These are phyloP conservation scores for Tangachromis dhanisi DNA, from an alignment of 2,113 vertebrate genomes.

Conservation along the genomic window DNA sequence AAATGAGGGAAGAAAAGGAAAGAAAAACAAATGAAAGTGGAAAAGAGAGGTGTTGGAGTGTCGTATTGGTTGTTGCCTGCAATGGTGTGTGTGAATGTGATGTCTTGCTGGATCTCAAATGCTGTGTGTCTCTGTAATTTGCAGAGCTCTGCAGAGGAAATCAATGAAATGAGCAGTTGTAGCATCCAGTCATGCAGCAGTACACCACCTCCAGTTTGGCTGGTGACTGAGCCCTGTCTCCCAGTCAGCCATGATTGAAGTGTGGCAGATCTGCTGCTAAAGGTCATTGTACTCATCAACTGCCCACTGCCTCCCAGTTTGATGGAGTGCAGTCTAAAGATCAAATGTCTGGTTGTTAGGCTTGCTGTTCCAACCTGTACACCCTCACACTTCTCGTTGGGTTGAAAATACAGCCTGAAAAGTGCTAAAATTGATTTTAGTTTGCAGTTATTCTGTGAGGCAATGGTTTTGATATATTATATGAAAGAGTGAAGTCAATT, in stretches of 20 bases:
- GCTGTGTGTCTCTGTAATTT: not conserved
- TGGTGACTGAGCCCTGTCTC: slow-evolving; percentile 21
- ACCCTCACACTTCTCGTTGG: not conserved
- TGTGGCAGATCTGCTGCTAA: slow-evolving; percentile 39
- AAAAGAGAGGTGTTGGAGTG: not conserved
- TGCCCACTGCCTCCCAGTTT: slow-evolving; percentile 40
- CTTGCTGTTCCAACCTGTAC: not conserved
- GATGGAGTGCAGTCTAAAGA: slow-evolving; percentile 53
- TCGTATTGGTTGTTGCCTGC: not conserved
- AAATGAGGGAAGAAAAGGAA: not conserved
- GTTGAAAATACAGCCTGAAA: not conserved
- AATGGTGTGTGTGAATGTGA: not conserved
- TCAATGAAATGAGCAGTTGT: slow-evolving; percentile 29
- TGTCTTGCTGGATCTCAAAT: not conserved
- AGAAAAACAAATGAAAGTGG: not conserved
- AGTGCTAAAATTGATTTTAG: not conserved
- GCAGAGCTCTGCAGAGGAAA: not conserved
- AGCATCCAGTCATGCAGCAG: slow-evolving; percentile 19
- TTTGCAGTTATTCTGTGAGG: not conserved
- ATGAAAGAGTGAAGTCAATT: not conserved
- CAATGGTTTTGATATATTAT: not conserved
- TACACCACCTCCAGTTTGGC: slow-evolving; percentile 16
- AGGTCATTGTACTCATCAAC: slow-evolving; percentile 58
- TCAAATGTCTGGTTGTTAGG: slow-evolving; percentile 37
- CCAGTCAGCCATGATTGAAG: slow-evolving; percentile 44